Evolutionary conservation across 2,888 invertebrate species (phyloP).

Genomic region (Drosophila trichaetosa): DNA sequence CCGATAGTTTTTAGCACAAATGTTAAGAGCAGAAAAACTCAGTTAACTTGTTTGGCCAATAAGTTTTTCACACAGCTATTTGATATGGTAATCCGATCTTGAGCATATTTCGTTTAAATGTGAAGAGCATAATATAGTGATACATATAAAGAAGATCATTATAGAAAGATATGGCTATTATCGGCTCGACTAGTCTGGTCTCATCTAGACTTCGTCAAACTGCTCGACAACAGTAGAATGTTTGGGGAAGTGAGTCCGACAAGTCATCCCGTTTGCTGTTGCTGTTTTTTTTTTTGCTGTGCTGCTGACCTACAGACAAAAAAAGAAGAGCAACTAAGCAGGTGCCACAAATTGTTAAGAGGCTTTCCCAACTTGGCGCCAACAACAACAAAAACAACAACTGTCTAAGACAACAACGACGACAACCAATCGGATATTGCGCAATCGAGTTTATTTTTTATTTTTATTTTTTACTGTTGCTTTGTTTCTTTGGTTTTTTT

Average conservation of each 20-base stretch:
- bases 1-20: background rate
- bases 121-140: background rate
- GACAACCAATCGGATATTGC: conserved; percentile 69
- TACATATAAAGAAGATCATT: background rate
- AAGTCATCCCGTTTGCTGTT: conserved; percentile 31
- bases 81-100: background rate
- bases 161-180: background rate
- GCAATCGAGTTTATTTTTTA: conserved; percentile 44
- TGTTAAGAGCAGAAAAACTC: background rate
- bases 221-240: background rate
- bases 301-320: conserved; percentile 56
- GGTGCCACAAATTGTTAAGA: conserved; percentile 46
- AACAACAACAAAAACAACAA: conserved; percentile 4
- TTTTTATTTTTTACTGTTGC: conserved; percentile 26
- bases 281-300: conserved; percentile 7
- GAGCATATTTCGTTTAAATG: background rate
- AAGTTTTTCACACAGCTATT: background rate
- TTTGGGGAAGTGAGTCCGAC: conserved; percentile 2
- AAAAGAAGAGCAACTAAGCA: conserved; percentile 22
- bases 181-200: background rate
- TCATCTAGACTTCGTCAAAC: background rate
- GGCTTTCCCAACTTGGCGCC: conserved; percentile 30
- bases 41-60: background rate
- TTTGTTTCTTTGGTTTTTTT: conserved; percentile 19
- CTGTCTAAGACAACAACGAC: conserved; percentile 10